These are phyloP conservation scores for Hydractinia symbiolongicarpus DNA, from an alignment of 30 jellyfish, hydroid and myxozoan species.

Conservation along the genomic window DNA sequence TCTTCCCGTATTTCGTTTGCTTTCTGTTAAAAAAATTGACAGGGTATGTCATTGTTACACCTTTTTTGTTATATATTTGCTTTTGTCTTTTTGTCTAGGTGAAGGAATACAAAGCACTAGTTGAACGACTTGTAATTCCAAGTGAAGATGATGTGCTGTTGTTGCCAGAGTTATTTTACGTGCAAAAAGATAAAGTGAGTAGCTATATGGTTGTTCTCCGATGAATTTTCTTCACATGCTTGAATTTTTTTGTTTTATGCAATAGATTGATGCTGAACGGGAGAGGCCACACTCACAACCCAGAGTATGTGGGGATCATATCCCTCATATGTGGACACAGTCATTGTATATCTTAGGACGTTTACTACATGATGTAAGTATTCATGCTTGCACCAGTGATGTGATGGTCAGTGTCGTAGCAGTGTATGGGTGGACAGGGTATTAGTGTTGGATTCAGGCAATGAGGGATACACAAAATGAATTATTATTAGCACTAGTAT, in stretches of 20 bases:
- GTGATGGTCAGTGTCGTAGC: no score
- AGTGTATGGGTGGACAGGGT: background rate
- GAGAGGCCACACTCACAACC: slow-evolving; percentile 89
- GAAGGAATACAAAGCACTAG: slow-evolving; percentile 55
- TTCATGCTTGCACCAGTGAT: no score
- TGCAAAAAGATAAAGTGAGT: slow-evolving; percentile 54
- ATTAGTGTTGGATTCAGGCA: background rate
- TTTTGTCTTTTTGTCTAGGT: slow-evolving; percentile 30
- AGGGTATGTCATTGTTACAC: no score
- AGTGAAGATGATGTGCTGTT: slow-evolving; percentile 66
- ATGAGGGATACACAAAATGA: background rate
- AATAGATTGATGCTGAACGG: slow-evolving; percentile 74
- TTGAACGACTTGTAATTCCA: slow-evolving; percentile 60
- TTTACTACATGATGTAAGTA: slow-evolving; percentile 75
- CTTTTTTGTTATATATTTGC: background rate
- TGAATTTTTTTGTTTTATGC: background rate
- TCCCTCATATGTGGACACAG: slow-evolving; percentile 98
- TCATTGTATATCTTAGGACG: slow-evolving; percentile 84
- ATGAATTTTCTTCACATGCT: background rate
- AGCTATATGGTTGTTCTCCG: background rate
- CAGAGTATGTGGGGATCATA: slow-evolving; percentile 67
- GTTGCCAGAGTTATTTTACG: slow-evolving; percentile 87
- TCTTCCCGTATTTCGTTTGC: no score
- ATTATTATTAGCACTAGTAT: no score
- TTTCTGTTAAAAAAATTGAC: no score